Percentiles rank a stretch among this genome's conserved stretches.
These are phyloP conservation scores for Coelopa pilipes DNA, from an alignment of 2,888 invertebrate genomes.

Conservation along the genomic window DNA sequence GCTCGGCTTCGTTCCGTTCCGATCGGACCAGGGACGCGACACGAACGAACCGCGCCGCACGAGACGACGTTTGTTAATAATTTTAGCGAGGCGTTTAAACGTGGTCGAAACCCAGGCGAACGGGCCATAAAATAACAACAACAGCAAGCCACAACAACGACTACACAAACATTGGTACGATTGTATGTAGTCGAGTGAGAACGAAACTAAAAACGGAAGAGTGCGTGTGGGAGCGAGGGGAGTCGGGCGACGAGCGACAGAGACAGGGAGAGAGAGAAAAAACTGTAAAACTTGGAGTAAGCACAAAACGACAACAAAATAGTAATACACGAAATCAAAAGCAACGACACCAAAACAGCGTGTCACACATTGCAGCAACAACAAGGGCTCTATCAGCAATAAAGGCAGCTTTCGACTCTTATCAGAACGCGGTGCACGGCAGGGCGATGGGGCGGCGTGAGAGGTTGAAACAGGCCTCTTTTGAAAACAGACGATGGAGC, in stretches of 20 bases:
- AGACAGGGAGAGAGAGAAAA: background rate
- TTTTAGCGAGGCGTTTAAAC: conserved; percentile 54
- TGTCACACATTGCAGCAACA: background rate
- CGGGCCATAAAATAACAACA: conserved; percentile 5
- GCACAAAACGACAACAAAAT: background rate
- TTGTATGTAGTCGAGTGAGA: background rate
- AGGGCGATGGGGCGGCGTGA: too few species aligned
- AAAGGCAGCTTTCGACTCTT: conserved; percentile 2
- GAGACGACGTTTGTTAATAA: conserved; percentile 59
- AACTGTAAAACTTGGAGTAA: conserved; percentile 9
- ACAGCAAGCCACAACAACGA: conserved; percentile 18
- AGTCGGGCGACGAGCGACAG: background rate
- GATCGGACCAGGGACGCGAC: background rate
- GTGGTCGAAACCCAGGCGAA: conserved; percentile 32
- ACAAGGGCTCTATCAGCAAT: background rate
- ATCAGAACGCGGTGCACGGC: background rate
- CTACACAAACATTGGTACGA: conserved; percentile 17
- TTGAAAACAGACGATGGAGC: too few species aligned
- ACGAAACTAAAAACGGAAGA: conserved; percentile 21
- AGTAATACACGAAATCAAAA: conserved; percentile 2
- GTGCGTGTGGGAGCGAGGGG: background rate
- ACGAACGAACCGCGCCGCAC: conserved; percentile 49
- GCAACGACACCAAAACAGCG: background rate
- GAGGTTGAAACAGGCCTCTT: too few species aligned
- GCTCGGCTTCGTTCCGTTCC: background rate